phyloP scores from a whole-genome alignment of 2,113 vertebrate genomes.

The Daphoenositta chrysoptera region DNA sequence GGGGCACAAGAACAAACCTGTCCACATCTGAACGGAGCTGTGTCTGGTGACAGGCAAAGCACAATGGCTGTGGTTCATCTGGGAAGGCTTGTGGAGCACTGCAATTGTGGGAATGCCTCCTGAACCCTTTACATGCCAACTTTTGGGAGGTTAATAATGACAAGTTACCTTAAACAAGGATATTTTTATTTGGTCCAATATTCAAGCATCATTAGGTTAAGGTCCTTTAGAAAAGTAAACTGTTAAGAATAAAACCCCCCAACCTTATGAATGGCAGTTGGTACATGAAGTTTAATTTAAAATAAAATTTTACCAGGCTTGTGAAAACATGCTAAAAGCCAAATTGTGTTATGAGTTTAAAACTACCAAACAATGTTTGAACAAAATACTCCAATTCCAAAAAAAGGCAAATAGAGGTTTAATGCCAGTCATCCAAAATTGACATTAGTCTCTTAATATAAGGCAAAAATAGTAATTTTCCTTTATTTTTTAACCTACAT shows the following conservation, averaged over 20 bases:
- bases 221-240: background rate
- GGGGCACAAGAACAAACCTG: background rate
- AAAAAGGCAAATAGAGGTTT: slow-evolving; percentile 16
- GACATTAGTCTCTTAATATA: slow-evolving; percentile 7
- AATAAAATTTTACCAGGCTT: background rate
- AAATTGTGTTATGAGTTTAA: background rate
- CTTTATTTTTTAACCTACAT: slow-evolving; percentile 9
- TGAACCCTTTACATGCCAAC: background rate
- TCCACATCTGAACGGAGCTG: background rate
- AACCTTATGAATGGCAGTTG: background rate
- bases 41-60: background rate
- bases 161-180: slow-evolving; percentile 22
- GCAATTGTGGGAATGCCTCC: background rate
- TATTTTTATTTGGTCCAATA: slow-evolving; percentile 27
- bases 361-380: background rate
- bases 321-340: background rate
- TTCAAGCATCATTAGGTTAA: background rate
- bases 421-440: slow-evolving; percentile 13
- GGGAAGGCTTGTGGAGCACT: background rate
- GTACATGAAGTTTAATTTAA: slow-evolving; percentile 13
- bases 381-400: slow-evolving; percentile 17
- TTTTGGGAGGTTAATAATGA: background rate
- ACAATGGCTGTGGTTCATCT: accelerated
- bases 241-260: background rate
- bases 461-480: slow-evolving; percentile 46